Percentiles rank a stretch among this genome's conserved stretches.
These are phyloP conservation scores for Glaucomys volans DNA, from an alignment of 2,113 vertebrate genomes.

Conservation along the genomic window DNA sequence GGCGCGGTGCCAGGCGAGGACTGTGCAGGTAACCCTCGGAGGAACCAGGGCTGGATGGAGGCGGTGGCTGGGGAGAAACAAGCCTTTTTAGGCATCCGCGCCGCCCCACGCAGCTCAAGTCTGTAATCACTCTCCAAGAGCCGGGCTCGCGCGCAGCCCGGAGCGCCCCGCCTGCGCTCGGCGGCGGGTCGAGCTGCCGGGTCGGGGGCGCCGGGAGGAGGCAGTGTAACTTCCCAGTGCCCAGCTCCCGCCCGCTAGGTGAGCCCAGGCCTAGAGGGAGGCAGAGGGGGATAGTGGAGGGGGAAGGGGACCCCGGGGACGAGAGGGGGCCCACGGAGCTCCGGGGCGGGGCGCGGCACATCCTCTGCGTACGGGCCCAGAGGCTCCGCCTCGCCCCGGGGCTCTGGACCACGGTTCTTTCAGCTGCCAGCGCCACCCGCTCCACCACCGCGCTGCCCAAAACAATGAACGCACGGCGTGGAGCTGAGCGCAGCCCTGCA, in stretches of 20 bases:
- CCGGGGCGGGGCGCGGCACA: background rate
- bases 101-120: conserved; percentile 12
- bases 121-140: conserved; percentile 34
- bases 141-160: background rate
- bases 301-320: background rate
- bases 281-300: rapidly evolving
- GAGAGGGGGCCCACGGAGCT: background rate
- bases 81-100: conserved; percentile 50
- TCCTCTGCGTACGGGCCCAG: rapidly evolving
- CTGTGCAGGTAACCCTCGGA: conserved; percentile 29
- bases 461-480: conserved; percentile 82
- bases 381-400: background rate
- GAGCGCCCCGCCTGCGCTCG: background rate
- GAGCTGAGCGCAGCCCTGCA: conserved; percentile 3
- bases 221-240: background rate
- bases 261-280: background rate
- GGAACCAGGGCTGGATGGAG: background rate
- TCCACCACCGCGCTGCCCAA: conserved; percentile 31
- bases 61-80: background rate
- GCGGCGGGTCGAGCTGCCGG: background rate
- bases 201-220: background rate
- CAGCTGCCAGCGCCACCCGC: background rate
- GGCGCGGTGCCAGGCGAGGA: background rate
- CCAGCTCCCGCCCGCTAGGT: background rate
- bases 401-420: background rate